Evolutionary conservation across 2,888 invertebrate genomes (phyloP).

Genomic region (Lasioglossum marginatum): DNA sequence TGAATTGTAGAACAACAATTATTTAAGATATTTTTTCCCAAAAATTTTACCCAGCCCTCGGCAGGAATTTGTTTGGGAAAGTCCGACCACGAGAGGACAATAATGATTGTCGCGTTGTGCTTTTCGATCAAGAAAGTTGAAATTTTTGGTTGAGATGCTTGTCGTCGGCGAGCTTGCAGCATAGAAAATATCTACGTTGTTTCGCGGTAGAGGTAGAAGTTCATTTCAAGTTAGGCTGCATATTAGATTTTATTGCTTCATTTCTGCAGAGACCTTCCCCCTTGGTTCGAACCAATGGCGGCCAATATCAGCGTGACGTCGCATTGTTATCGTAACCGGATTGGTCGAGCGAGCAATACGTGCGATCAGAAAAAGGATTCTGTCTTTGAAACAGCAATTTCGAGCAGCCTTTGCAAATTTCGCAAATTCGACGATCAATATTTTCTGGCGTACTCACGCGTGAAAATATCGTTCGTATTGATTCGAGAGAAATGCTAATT

Average conservation of each 20-base stretch:
- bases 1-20: neutral
- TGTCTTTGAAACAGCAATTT: slow-evolving; percentile 61
- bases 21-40: neutral
- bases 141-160: neutral
- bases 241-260: slow-evolving; percentile 48
- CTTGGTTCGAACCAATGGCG: slow-evolving; percentile 45
- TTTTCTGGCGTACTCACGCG: slow-evolving; percentile 16
- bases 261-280: slow-evolving; percentile 37
- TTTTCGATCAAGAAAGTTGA: neutral
- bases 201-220: neutral
- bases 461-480: slow-evolving; percentile 9
- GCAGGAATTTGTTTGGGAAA: slow-evolving; percentile 1
- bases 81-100: neutral
- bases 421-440: slow-evolving; percentile 48
- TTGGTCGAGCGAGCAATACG: slow-evolving; percentile 49
- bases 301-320: slow-evolving; percentile 44
- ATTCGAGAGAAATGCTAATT: slow-evolving; percentile 24
- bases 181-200: neutral
- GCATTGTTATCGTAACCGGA: slow-evolving; percentile 46
- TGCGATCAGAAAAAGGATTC: slow-evolving; percentile 57
- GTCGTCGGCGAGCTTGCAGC: neutral
- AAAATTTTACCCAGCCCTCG: neutral
- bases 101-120: neutral
- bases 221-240: slow-evolving; percentile 12
- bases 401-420: slow-evolving; percentile 44